These are phyloP conservation scores for Prostheceraeus crozeri DNA, from an alignment of 2,888 invertebrate genomes.

Conservation along the genomic window DNA sequence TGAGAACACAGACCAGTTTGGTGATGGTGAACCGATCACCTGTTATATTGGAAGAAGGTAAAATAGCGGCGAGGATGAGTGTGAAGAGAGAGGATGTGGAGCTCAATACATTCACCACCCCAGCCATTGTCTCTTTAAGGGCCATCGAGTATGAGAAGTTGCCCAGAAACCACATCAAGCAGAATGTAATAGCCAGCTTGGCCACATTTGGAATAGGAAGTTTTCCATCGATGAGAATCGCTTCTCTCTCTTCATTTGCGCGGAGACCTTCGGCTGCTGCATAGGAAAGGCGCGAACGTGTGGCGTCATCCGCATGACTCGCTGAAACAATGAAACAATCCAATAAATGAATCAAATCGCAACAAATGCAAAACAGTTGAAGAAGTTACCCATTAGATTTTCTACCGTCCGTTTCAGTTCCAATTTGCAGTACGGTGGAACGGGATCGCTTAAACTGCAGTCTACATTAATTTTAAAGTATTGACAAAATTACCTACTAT, in stretches of 20 bases:
- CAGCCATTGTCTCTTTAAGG: constrained; percentile 71
- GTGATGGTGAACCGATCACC: constrained; percentile 77
- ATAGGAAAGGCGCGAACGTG: constrained; percentile 85
- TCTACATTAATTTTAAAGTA: no score
- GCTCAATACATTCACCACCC: constrained; percentile 77
- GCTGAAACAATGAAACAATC: no score
- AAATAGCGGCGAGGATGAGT: constrained; percentile 73
- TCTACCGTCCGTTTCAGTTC: no score
- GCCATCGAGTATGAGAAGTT: constrained; percentile 86
- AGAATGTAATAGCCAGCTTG: constrained; percentile 75
- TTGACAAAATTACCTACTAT: no score
- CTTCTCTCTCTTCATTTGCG: constrained; percentile 74
- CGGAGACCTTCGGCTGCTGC: constrained; percentile 77
- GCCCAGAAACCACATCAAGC: constrained; percentile 82
- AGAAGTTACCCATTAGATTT: no score
- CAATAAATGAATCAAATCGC: no score
- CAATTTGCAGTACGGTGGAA: no score
- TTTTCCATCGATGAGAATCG: constrained; percentile 64
- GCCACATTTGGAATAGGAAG: constrained; percentile 70
- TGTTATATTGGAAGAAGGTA: constrained; percentile 72
- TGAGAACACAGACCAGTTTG: constrained; percentile 68
- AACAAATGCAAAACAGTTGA: no score
- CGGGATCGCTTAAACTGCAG: no score
- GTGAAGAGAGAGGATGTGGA: constrained; percentile 83
- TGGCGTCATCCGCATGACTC: constrained; percentile 75